Evolutionary conservation across 2,113 vertebrate species (phyloP).

Genomic region (Carassius auratus): DNA sequence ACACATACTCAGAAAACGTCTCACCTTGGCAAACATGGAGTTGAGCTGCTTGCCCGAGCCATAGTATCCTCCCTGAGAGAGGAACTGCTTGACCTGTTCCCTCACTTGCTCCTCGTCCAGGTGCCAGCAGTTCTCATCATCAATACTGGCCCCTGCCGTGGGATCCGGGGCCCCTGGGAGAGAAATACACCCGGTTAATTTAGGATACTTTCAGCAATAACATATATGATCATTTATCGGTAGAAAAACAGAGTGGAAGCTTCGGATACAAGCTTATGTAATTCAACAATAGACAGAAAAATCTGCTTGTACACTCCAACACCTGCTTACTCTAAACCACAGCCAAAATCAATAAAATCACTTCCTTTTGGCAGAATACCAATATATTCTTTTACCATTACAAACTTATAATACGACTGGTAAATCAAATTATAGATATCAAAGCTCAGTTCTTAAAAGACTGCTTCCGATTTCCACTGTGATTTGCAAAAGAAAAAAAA

Average conservation of each 20-base stretch:
- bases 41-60: slow-evolving; percentile 98
- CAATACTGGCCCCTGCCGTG: slow-evolving; percentile 95
- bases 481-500: slow-evolving; percentile 20
- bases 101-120: slow-evolving; percentile 97
- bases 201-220: slow-evolving; percentile 21
- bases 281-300: slow-evolving; percentile 2
- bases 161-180: slow-evolving; percentile 91
- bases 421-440: slow-evolving; percentile 8
- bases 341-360: slow-evolving; percentile 1
- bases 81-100: slow-evolving; percentile 97
- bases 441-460: not conserved
- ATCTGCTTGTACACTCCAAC: not conserved
- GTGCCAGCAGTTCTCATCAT: slow-evolving; percentile 99
- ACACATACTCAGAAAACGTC: slow-evolving; percentile 39
- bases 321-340: not conserved
- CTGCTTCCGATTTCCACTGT: not conserved
- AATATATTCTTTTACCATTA: not conserved
- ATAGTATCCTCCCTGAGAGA: slow-evolving; percentile 97
- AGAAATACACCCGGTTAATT: slow-evolving; percentile 7
- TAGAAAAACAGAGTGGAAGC: not conserved
- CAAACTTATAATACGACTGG: not conserved
- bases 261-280: not conserved
- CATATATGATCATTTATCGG: not conserved
- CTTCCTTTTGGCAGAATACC: not conserved
- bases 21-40: slow-evolving; percentile 99